Percentiles rank a stretch among this genome's conserved stretches.
phyloP scores from a whole-genome alignment of 64 coral and sea anemone genomes.

The Stichodactyla helianthus region DNA sequence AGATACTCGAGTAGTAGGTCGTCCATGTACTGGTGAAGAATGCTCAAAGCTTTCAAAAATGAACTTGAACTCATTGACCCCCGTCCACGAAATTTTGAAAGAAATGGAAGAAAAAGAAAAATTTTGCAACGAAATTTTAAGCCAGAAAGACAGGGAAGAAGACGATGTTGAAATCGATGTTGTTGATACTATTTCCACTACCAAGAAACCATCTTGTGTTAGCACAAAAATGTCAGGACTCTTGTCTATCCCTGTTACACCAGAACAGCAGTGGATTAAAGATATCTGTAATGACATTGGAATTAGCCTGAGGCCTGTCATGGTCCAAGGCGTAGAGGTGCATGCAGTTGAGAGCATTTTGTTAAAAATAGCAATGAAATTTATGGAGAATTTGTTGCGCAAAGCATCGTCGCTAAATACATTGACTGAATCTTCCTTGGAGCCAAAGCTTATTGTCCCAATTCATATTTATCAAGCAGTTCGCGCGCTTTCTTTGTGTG shows the following conservation, averaged over 20 bases:
- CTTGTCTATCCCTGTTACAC: slow-evolving; percentile 9
- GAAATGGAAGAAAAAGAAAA: slow-evolving; percentile 43
- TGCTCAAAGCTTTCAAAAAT: not conserved
- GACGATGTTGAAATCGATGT: slow-evolving; percentile 78
- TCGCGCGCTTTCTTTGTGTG: slow-evolving; percentile 44
- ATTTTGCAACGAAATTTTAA: not conserved
- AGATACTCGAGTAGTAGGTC: not conserved
- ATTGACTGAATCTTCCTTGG: slow-evolving; percentile 37
- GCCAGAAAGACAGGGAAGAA: not conserved
- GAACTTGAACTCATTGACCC: not conserved
- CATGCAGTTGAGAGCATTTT: slow-evolving; percentile 53
- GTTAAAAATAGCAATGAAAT: slow-evolving; percentile 32
- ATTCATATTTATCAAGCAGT: slow-evolving; percentile 55
- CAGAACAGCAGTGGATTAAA: slow-evolving; percentile 57
- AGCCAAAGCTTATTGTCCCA: slow-evolving; percentile 43
- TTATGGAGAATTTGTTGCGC: slow-evolving; percentile 58
- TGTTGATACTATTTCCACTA: not conserved
- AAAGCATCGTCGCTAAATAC: slow-evolving; percentile 38
- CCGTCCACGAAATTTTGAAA: not conserved
- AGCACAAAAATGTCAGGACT: not conserved
- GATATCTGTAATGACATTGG: slow-evolving; percentile 62
- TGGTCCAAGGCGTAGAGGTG: slow-evolving; percentile 38
- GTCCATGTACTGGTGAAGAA: not conserved
- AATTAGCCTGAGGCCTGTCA: slow-evolving; percentile 40
- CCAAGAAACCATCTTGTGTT: not conserved